Evolutionary conservation across 2,113 vertebrate species (phyloP).

Genomic region (Telmatochromis brichardi): DNA sequence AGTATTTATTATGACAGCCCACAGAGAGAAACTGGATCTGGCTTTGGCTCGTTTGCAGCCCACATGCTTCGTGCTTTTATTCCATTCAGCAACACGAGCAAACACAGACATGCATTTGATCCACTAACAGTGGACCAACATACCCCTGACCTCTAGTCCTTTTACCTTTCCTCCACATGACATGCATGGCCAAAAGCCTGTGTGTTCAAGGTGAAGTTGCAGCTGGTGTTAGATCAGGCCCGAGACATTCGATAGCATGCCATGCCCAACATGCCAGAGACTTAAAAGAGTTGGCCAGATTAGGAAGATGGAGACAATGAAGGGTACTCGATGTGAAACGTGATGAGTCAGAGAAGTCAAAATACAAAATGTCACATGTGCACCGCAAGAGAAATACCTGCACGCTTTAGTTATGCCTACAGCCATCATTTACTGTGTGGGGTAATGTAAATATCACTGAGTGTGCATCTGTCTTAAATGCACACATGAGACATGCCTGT

Average conservation of each 20-base stretch:
- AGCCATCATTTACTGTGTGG: neutral
- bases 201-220: neutral
- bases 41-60: neutral
- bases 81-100: neutral
- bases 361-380: neutral
- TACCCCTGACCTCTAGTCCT: neutral
- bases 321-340: neutral
- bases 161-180: slow-evolving; percentile 28
- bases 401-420: neutral
- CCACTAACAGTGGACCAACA: neutral
- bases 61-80: neutral
- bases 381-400: neutral
- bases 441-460: slow-evolving; percentile 9
- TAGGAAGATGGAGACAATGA: neutral
- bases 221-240: slow-evolving; percentile 17
- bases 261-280: neutral
- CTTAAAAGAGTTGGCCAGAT: neutral
- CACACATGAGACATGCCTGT: neutral
- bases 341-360: neutral
- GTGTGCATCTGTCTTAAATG: neutral
- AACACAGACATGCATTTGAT: neutral
- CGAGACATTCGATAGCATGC: slow-evolving; percentile 7
- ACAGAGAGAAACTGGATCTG: neutral
- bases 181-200: neutral
- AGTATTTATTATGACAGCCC: neutral